Evolutionary conservation across 2,888 invertebrate species (phyloP), one percentile per base, ranked within the genome.

Genomic region (Neuroscelio doddi): DNA sequence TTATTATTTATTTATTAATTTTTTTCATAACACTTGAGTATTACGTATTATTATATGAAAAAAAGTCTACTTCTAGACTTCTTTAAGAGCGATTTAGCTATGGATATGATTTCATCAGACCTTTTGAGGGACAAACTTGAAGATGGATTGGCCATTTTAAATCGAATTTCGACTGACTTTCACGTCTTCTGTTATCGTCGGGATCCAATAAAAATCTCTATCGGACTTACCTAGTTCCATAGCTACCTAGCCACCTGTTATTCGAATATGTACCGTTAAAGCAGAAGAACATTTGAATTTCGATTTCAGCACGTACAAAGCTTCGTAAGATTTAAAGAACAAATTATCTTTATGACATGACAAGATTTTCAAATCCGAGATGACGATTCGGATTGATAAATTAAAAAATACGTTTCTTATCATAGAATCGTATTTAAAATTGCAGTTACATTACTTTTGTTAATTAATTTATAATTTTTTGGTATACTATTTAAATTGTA

Each of bases 61-160:
- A n/a, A n/a, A 14, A 7, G 15, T 34, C 10, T 14, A 34, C 15
- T 34, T 12, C 15, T 4, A 9, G 9, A 30, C 10, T 30, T 10
- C n/a, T 30, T 30, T 30, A 9, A 30, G 9, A 30, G 2, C 10
- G 34, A 15, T 34, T 34, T 34, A 34, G 14, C 15, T 34, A 34
- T 34, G 34, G 34, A 34, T 34, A 12, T 34, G 34, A 34, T 7
- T 34, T 12, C 34, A 34, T 34, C 34, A 14, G 8, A 34, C 12
- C 1, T 7, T 34, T n/a, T 8, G 8, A 34, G 34, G 12, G 16
- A 8, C 17, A 14, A 38, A 3, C 38, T 17, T 16, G 38, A 16
- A 17, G 38, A 38, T 8, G 38, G 38, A 38, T 38, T 17, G 38
- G 38, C 38, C 38, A 38, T 38, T 38, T 38, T 17, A 38, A 38